Evolutionary conservation across 2,888 invertebrate species (phyloP), one percentile per base, ranked within the genome.

Genomic region (Hedya salicella): DNA sequence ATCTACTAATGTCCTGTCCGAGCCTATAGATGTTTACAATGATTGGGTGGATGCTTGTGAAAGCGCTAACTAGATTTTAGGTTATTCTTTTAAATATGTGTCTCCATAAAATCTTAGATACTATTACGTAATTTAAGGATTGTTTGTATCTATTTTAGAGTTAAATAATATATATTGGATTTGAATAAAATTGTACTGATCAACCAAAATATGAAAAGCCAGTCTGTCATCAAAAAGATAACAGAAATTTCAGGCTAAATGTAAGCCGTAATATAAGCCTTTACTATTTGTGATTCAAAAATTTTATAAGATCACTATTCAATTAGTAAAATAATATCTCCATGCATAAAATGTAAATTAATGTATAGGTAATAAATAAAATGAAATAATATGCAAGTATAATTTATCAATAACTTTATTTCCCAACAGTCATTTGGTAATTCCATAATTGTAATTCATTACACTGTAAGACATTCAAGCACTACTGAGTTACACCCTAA

Each of bases 21-120:
- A 99, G 87, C 96, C 99, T 5, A 96, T 99, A 73, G 99, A 99
- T 93, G 99, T 99, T 14, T 99, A 99, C 86, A 98, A 99, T 89
- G 99, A 99, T 86, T 99, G 99, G 99, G 98, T 99, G 68, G 99
- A 99, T 93, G 99, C 99, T 0, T 99, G 99, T 91, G 99, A 99
- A 93, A 95, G 93, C 77, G 99, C 98, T 63, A 99, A 87, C 76
- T 91, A 89, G 77, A 25, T 73, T 73, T 70, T 78, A 79, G 73
- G 71, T 71, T 72, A 65, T 53, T 17, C 49, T 49, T 30, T 42
- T 32, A 40, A 40, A 19, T 63, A 1, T 36, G 13, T 52, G 14
- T 66, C 54, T 66, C 66, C 16, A 40, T 48, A 25, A 52, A 42
- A 52, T 57, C 11, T 50, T 65, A 39, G 50, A 46, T 40, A 46